Base-by-base conservation (phyloP, 2,113 vertebrate genomes). In the Cinclus cinclus region DNA sequence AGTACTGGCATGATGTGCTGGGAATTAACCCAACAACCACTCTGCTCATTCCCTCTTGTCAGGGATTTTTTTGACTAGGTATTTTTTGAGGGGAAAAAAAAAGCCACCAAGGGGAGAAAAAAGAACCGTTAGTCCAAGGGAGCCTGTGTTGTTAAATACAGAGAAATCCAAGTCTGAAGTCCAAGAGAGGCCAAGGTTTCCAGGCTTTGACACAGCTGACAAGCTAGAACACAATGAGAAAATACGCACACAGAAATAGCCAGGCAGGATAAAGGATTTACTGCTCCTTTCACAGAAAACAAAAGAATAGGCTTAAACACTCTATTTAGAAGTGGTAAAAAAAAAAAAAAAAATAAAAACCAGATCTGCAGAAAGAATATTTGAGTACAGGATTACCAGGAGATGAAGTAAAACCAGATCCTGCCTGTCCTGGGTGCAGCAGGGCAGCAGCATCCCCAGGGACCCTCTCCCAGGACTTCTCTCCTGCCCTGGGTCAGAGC, bases 211-310 rank as follows among this genome's bases (percentile, higher is more conserved):
- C 93, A 95, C 37, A 94, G 92, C 88, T 74, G 85, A 96, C 90
- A 96, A 96, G 92, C 88, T 69, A 64, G 58, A 93, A 79, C 93
- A 91, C 90, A 93, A 89, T 92, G 92, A 87, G 92, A 92, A 96
- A 96, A 95, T 75, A 70, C 20, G 0, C 41, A 6, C 71, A 90
- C 71, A 88, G 94, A 97, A 97, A 96, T 89, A 95, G 83, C 92
- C 88, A 93, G 90, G 79, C 90, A 94, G 88, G 93, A 97, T 96
- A 94, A 97, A 96, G 96, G 96, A 96, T 90, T 97, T 96, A 96
- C 83, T 92, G 90, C 88, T 80, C 90, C 92, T 95, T 95, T 94
- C 90, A 95, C 73, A 92, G 83, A 69, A 94, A 86, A 96, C 83
- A 96, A 96, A 96, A 96, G 90, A 97, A 96, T 89, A 88, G 89